Evolutionary conservation across 2,888 invertebrate genomes (phyloP).

Genomic region (Lottia scabra): DNA sequence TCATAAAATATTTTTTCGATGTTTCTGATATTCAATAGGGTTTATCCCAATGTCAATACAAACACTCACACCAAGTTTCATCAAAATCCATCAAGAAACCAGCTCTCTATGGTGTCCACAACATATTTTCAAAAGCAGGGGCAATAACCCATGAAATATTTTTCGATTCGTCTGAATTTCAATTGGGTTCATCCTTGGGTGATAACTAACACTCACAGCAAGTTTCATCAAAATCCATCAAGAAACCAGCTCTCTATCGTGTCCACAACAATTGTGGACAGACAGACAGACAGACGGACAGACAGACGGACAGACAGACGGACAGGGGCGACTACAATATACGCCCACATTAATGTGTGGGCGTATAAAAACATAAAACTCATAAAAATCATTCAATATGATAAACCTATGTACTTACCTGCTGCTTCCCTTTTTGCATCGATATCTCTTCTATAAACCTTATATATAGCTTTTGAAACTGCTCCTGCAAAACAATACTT

Average conservation of each 20-base stretch:
- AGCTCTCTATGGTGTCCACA: too few relatives aligned
- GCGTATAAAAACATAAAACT: too few relatives aligned
- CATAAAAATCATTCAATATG: too few relatives aligned
- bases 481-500: constrained; percentile 26
- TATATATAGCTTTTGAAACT: constrained; percentile 27
- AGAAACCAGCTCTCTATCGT: too few relatives aligned
- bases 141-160: not conserved
- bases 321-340: too few relatives aligned
- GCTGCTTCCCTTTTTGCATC: constrained; percentile 25
- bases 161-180: not conserved
- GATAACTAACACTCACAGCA: too few relatives aligned
- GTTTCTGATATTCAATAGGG: not conserved
- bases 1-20: not conserved
- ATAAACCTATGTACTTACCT: constrained; percentile 20
- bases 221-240: too few relatives aligned
- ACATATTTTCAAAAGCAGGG: not conserved
- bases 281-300: too few relatives aligned
- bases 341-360: too few relatives aligned
- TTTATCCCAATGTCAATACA: not conserved
- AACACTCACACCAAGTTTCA: not conserved
- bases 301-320: too few relatives aligned
- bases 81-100: not conserved
- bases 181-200: not conserved
- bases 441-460: constrained; percentile 24
- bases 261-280: too few relatives aligned